Conservation (phyloP, 2,113 vertebrate genomes). For the Dendrocopos noguchii region DNA sequence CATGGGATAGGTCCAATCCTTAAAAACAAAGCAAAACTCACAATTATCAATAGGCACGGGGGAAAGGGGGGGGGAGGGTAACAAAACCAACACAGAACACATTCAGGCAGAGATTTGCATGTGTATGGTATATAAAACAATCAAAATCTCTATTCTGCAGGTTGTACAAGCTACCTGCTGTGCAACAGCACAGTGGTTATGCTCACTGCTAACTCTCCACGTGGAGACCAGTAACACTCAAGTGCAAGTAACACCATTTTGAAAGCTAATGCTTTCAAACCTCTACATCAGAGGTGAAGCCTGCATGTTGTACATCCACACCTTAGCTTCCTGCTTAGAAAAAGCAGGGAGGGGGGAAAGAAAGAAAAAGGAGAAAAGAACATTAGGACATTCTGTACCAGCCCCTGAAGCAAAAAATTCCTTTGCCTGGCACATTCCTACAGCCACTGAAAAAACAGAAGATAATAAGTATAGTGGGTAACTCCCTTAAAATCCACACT, state of each 20-base stretch:
- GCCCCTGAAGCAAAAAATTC: not conserved
- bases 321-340: not conserved
- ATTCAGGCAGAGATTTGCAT: not conserved
- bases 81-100: not conserved
- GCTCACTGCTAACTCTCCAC: not conserved
- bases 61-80: not conserved
- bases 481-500: not conserved
- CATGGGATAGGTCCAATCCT: slow-evolving; percentile 99
- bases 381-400: not conserved
- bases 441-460: not conserved
- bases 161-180: not conserved
- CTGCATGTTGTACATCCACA: not conserved
- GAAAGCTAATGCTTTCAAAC: not conserved
- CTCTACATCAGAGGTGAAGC: not conserved
- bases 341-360: not conserved
- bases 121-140: not conserved
- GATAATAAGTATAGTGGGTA: not conserved
- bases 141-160: not conserved
- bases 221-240: not conserved
- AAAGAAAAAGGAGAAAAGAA: not conserved
- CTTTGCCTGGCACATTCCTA: not conserved
- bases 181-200: accelerated
- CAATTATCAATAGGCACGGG: not conserved
- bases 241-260: not conserved
- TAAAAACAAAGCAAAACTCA: slow-evolving; percentile 6